Conservation (phyloP, 2,888 invertebrate genomes). For the Herminia tarsipennalis region DNA sequence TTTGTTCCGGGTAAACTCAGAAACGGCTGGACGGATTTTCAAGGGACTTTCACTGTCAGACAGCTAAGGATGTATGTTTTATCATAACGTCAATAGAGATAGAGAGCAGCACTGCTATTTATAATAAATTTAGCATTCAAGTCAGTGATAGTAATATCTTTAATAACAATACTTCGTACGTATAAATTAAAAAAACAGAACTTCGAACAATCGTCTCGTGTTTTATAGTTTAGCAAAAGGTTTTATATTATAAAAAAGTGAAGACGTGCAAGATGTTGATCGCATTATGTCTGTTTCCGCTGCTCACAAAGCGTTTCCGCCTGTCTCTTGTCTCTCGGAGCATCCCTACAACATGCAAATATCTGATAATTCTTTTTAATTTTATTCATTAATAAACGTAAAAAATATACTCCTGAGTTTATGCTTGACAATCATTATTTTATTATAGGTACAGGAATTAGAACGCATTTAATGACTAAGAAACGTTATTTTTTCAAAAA, state of each 20-base stretch:
- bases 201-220: constrained; percentile 40
- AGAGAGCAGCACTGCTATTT: too few species aligned
- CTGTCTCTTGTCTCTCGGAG: constrained; percentile 77
- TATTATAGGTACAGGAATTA: too few species aligned
- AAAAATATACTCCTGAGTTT: background rate
- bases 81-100: too few species aligned
- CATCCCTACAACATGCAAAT: constrained; percentile 79
- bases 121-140: too few species aligned
- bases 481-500: too few species aligned
- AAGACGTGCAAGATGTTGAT: constrained; percentile 74
- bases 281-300: constrained; percentile 80
- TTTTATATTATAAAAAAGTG: constrained; percentile 52
- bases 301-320: constrained; percentile 77
- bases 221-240: constrained; percentile 42
- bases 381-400: constrained; percentile 3
- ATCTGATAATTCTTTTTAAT: constrained; percentile 29
- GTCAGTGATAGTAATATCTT: too few species aligned
- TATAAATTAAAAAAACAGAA: background rate
- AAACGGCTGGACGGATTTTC: too few species aligned
- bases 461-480: too few species aligned
- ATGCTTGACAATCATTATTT: too few species aligned
- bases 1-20: too few species aligned
- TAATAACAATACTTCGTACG: background rate
- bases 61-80: too few species aligned
- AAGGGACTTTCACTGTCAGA: too few species aligned